phyloP scores from a whole-genome alignment of 2,888 invertebrate species.

The Camponotus fellah region DNA sequence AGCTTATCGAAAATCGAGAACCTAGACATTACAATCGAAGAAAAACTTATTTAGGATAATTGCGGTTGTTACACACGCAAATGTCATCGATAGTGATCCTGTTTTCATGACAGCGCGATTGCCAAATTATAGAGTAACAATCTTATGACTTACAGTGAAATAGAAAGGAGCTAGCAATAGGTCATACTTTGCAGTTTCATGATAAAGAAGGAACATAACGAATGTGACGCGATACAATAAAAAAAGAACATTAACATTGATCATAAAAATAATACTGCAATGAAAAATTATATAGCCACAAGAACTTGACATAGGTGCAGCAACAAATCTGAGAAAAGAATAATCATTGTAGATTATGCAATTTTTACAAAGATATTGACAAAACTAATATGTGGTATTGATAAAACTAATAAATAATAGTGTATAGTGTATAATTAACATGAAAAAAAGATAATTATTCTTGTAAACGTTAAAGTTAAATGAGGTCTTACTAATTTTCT shows the following conservation, averaged over 20 bases:
- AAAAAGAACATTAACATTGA: not conserved
- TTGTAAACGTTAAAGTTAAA: not conserved
- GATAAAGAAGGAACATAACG: not conserved
- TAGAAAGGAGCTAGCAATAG: constrained; percentile 20
- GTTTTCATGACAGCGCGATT: constrained; percentile 38
- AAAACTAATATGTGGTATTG: not conserved
- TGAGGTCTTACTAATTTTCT: not conserved
- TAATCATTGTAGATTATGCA: not conserved
- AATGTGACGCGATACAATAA: not conserved
- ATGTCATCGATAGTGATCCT: constrained; percentile 22
- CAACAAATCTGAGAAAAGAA: not conserved
- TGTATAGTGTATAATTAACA: not conserved
- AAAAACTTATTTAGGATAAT: constrained; percentile 35
- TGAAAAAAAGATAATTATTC: not conserved
- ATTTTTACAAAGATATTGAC: not conserved
- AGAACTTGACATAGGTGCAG: not conserved
- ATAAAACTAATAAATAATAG: not conserved
- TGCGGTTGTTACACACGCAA: constrained; percentile 15
- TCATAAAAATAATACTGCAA: not conserved
- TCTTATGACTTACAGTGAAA: constrained; percentile 8
- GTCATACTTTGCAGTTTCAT: constrained; percentile 12
- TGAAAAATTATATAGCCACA: not conserved
- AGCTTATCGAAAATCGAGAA: constrained; percentile 27
- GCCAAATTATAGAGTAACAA: constrained; percentile 35
- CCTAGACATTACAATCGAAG: constrained; percentile 20